Evolutionary conservation across 2,888 invertebrate species (phyloP).

Genomic region (Spilosoma lubricipeda): DNA sequence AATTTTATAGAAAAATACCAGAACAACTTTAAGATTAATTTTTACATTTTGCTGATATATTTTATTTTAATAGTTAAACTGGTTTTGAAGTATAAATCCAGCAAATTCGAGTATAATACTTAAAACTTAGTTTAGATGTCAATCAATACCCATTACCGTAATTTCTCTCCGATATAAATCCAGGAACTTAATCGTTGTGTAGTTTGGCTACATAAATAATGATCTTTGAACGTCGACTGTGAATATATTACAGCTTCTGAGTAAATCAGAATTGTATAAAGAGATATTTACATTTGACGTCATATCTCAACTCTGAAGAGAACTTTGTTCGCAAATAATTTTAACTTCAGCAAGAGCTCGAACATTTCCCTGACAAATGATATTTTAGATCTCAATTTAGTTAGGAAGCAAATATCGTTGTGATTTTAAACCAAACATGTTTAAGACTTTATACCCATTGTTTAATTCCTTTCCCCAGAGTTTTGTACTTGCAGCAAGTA

Average conservation of each 20-base stretch:
- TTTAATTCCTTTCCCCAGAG: too few relatives aligned
- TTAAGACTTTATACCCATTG: too few relatives aligned
- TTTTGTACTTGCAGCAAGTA: too few relatives aligned
- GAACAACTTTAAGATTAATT: too few relatives aligned
- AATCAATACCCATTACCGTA: conserved; percentile 8
- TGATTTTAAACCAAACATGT: background rate
- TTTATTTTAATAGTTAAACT: too few relatives aligned
- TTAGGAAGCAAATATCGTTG: background rate
- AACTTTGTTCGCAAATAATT: background rate
- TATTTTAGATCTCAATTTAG: background rate
- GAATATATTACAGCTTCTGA: conserved; percentile 16
- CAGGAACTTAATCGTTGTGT: conserved; percentile 11
- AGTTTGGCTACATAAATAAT: conserved; percentile 16
- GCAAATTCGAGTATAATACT: background rate
- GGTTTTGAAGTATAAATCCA: background rate
- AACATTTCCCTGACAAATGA: background rate
- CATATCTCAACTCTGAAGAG: background rate
- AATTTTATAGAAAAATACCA: too few relatives aligned
- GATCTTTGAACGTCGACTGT: conserved; percentile 7
- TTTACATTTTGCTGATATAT: too few relatives aligned
- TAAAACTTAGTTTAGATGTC: background rate
- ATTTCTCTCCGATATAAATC: conserved; percentile 5
- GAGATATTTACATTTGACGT: background rate
- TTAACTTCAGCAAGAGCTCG: background rate
- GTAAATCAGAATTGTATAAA: conserved; percentile 2